Percentiles rank a stretch among this genome's conserved stretches.
Conservation (phyloP, 1,140 invertebrate species). For the Atta cephalotes region DNA sequence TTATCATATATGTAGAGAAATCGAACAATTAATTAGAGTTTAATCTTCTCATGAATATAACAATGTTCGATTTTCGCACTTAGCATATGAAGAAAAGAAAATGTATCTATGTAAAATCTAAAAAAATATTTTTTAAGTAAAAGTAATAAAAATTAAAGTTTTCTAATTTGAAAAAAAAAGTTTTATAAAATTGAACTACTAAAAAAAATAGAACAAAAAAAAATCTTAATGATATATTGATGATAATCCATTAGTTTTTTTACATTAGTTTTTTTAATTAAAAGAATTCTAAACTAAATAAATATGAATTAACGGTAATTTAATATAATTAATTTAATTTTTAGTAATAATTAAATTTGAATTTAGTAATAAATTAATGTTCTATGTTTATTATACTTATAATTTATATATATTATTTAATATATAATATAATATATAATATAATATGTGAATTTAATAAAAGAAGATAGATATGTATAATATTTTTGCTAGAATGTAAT, state of each 20-base stretch:
- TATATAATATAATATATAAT: background rate
- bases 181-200: background rate
- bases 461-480: background rate
- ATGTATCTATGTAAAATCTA: background rate
- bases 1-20: background rate
- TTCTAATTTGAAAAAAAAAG: background rate
- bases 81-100: background rate
- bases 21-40: background rate
- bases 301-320: background rate
- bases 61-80: background rate
- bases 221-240: background rate
- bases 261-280: background rate
- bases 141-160: background rate
- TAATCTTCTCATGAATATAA: constrained; percentile 2
- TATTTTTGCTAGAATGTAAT: background rate
- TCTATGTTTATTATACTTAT: no score
- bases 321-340: constrained; percentile 6
- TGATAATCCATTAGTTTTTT: background rate
- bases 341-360: background rate
- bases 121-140: background rate
- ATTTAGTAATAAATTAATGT: background rate
- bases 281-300: background rate
- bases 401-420: background rate
- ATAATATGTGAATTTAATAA: background rate
- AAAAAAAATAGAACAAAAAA: background rate